Conservation (phyloP, 2,888 invertebrate species). For the Chymomyza caudatula region DNA sequence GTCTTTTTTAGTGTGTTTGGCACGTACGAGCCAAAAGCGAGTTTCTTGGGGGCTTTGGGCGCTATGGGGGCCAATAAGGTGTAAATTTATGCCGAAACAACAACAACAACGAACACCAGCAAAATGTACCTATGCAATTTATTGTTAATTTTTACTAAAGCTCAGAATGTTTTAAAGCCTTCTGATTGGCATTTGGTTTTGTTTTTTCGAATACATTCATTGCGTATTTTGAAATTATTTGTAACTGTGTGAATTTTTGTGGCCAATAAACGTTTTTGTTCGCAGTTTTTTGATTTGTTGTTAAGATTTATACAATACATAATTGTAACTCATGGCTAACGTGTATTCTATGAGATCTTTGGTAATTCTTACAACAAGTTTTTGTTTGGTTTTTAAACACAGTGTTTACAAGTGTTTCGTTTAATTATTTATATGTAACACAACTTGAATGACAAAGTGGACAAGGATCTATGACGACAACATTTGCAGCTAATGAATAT, state of each 20-base stretch:
- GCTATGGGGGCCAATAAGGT: constrained; percentile 77
- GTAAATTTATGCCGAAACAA: constrained; percentile 72
- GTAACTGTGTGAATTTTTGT: constrained; percentile 70
- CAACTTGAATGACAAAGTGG: constrained; percentile 63
- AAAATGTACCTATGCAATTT: constrained; percentile 61
- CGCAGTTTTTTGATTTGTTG: constrained; percentile 66
- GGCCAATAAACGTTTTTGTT: constrained; percentile 72
- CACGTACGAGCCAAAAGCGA: neutral
- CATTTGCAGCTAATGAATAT: constrained; percentile 45
- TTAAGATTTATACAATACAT: constrained; percentile 55
- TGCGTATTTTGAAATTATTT: constrained; percentile 63
- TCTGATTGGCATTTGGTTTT: constrained; percentile 47
- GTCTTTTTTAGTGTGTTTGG: neutral
- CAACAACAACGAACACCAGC: constrained; percentile 40
- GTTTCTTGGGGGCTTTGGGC: constrained; percentile 40
- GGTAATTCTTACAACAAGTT: neutral
- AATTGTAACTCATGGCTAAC: constrained; percentile 71
- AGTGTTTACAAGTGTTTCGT: constrained; percentile 66
- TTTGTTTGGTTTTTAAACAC: neutral
- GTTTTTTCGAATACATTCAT: constrained; percentile 15
- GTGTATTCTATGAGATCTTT: constrained; percentile 65
- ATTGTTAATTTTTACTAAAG: constrained; percentile 58
- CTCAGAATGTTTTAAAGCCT: constrained; percentile 31
- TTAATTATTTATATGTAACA: constrained; percentile 65
- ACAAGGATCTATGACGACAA: constrained; percentile 52